A percentile compares a stretch with the other conserved stretches of the same genome.
Evolutionary conservation across 2,888 invertebrate genomes (phyloP).

Genomic region (Sinhomidia bicolor): DNA sequence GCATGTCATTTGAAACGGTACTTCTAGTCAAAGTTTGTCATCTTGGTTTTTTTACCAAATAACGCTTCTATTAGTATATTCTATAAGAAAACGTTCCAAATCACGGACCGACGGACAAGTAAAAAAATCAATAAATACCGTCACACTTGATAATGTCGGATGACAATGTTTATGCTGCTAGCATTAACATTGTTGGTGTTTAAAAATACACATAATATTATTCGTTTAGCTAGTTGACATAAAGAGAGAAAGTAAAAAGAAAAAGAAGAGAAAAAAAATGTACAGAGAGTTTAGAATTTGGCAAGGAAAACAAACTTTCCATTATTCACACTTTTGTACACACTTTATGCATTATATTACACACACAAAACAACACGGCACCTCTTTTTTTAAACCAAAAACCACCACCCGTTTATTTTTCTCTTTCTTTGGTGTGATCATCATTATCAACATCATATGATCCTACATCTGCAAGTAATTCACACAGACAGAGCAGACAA

Average conservation of each 20-base stretch:
- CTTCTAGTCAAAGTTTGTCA: too few species aligned
- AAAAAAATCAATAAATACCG: neutral
- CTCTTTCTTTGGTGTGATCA: constrained; percentile 16
- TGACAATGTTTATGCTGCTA: neutral
- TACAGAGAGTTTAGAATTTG: constrained; percentile 32
- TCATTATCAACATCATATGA: constrained; percentile 14
- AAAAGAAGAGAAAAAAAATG: too few species aligned
- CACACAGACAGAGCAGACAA: constrained; percentile 3
- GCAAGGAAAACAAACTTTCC: constrained; percentile 43
- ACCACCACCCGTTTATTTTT: constrained; percentile 3
- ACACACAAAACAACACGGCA: neutral
- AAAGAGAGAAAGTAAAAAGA: neutral
- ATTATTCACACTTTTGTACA: constrained; percentile 66
- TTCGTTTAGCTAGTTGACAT: constrained; percentile 13
- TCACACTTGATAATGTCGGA: neutral
- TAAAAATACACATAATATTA: constrained; percentile 1
- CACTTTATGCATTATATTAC: constrained; percentile 27
- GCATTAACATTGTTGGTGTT: neutral
- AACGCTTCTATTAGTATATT: too few species aligned
- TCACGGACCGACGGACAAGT: neutral
- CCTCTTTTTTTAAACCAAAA: too few species aligned
- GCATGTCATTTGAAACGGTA: too few species aligned
- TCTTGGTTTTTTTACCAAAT: too few species aligned
- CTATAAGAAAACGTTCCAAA: too few species aligned
- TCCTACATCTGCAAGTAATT: constrained; percentile 24